These are phyloP conservation scores for Chloroceryle inda DNA, from an alignment of 2,797 vertebrate genomes.

Conservation along the genomic window DNA sequence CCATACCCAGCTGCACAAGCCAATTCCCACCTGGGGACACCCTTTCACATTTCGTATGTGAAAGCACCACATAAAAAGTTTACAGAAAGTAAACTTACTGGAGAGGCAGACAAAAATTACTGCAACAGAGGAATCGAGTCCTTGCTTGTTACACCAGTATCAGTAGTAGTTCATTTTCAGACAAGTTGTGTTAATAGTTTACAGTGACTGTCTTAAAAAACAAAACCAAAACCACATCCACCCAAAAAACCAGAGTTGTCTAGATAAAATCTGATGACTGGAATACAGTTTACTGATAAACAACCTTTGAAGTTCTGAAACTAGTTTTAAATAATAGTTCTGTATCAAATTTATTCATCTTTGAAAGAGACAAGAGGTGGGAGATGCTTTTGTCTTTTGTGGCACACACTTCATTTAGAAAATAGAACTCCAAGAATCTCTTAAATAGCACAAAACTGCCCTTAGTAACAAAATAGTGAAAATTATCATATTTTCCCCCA, in stretches of 20 bases:
- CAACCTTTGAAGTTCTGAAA: not conserved
- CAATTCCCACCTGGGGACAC: not conserved
- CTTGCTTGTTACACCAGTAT: not conserved
- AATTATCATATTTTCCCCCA: conserved; percentile 30
- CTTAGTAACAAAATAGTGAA: conserved; percentile 17
- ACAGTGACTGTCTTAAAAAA: not conserved
- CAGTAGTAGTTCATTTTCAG: not conserved
- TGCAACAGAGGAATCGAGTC: not conserved
- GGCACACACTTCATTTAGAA: not conserved
- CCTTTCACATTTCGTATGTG: not conserved
- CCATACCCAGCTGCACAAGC: not conserved
- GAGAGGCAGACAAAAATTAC: not conserved
- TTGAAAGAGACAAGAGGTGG: not conserved
- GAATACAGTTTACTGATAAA: not conserved
- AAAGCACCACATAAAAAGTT: not conserved
- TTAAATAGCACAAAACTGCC: not conserved
- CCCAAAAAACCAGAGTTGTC: not conserved
- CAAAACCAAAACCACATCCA: too few relatives aligned
- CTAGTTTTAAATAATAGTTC: not conserved
- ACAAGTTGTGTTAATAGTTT: not conserved
- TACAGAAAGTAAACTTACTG: not conserved
- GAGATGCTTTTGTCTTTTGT: conserved; percentile 22
- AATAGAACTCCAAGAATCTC: not conserved
- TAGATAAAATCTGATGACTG: not conserved
- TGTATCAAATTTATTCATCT: not conserved